These are phyloP conservation scores for Lepidochrysops patricia DNA, from an alignment of 2,888 invertebrate genomes.

Conservation along the genomic window DNA sequence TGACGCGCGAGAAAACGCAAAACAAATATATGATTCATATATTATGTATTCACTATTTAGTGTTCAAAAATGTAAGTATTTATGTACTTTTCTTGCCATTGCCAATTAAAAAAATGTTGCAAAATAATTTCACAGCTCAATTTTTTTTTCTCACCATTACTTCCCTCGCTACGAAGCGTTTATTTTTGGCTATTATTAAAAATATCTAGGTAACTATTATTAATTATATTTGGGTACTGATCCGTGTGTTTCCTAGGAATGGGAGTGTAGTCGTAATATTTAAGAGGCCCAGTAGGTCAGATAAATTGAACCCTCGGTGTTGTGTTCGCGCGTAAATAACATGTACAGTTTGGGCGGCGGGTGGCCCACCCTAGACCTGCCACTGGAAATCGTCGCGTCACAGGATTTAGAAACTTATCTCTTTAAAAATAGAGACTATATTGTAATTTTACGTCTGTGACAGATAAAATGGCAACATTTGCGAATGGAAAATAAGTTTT, in stretches of 20 bases:
- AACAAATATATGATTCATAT: too few species aligned
- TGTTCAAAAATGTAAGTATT: too few species aligned
- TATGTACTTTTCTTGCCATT: too few species aligned
- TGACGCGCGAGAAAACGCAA: too few species aligned
- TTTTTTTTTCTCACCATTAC: neutral
- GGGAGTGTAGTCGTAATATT: slow-evolving; percentile 39
- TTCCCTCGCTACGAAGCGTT: neutral
- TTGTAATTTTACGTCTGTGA: slow-evolving; percentile 24
- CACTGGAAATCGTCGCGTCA: slow-evolving; percentile 18
- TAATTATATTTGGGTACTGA: neutral
- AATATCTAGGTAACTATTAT: neutral
- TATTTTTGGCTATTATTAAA: neutral
- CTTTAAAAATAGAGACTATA: slow-evolving; percentile 27
- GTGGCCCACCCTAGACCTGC: slow-evolving; percentile 31
- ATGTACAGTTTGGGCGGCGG: slow-evolving; percentile 61
- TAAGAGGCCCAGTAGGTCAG: slow-evolving; percentile 73
- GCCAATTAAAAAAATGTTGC: too few species aligned
- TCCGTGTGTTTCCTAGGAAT: neutral
- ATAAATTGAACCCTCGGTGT: slow-evolving; percentile 72
- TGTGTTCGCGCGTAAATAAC: slow-evolving; percentile 75
- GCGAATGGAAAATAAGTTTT: slow-evolving; percentile 39
- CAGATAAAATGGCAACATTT: slow-evolving; percentile 47
- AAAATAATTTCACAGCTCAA: too few species aligned
- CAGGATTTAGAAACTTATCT: slow-evolving; percentile 30
- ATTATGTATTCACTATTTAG: too few species aligned